Base-by-base conservation (phyloP, 2,888 invertebrate species). In the Erebia epiphron region DNA sequence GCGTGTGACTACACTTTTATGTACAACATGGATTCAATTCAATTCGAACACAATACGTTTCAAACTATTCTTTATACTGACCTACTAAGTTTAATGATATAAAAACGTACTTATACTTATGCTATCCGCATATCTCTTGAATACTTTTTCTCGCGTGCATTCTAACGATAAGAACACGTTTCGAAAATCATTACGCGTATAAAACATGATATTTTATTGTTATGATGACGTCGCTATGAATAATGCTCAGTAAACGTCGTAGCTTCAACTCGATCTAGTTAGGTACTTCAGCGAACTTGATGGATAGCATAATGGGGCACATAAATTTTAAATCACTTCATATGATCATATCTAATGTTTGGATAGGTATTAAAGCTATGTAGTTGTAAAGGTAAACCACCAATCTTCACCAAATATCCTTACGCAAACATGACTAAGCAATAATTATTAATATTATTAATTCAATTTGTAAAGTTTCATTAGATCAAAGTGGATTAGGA, bases 161-260 rank as follows among this genome's bases (percentile, higher is more conserved):
- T 10, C 35, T 35, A 26, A 26, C 26, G 1, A 35, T 26, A 14
- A 5, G 8, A 13, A 21, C 46, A 62, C 46, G 46, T 62, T 62
- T 49, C 62, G 4, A 21, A 49, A 49, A 49, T 1, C 49, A 60
- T 56, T 58, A 43, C 61, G 61, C 49, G 46, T 49, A 49, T 62
- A 60, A 60, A 60, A 41, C 60, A 65, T 65, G 35, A 65, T 65
- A 56, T 65, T 65, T 65, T 56, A 65, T 65, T 16, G 56, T 54
- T 43, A 43, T 18, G 65, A 43, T 43, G 65, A 65, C 43, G 56
- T 54, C 21, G 43, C n/a, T 8, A 41, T 56, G 54, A 65, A 9
- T 65, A 43, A 65, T 65, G 65, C 56, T 18, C 50, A 52, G 52
- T 35, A 63, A 63, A 52, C 52, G 62, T 49, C 62, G 49, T 62